A percentile compares a stretch with the other conserved stretches of the same genome.
phyloP scores from a whole-genome alignment of 2,888 invertebrate species.

The Andrena camellia region DNA sequence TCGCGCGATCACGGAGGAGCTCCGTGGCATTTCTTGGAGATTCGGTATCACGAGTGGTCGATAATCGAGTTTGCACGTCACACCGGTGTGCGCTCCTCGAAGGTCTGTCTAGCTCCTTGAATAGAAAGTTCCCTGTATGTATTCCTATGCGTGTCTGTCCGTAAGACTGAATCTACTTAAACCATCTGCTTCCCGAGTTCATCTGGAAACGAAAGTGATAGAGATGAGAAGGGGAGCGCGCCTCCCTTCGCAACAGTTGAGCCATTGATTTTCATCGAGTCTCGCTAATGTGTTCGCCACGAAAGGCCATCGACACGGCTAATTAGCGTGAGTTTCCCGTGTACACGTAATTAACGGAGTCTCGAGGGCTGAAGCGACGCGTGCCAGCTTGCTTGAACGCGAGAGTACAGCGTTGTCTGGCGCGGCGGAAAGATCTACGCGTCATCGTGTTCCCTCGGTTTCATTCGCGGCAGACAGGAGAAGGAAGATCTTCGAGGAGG shows the following conservation, averaged over 20 bases:
- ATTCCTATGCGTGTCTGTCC: no score
- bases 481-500: slow-evolving; percentile 25
- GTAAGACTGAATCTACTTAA: no score
- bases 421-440: neutral
- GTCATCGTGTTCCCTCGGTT: no score
- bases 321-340: slow-evolving; percentile 60
- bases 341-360: slow-evolving; percentile 55
- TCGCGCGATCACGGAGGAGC: neutral
- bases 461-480: no score
- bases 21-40: no score
- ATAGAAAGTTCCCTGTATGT: no score
- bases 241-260: slow-evolving; percentile 3
- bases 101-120: slow-evolving; percentile 11
- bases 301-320: slow-evolving; percentile 43
- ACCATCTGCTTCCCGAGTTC: no score
- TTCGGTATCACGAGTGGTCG: no score
- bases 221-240: slow-evolving; percentile 31
- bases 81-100: slow-evolving; percentile 34
- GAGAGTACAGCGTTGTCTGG: neutral
- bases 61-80: neutral
- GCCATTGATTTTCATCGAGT: slow-evolving; percentile 22
- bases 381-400: neutral
- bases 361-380: slow-evolving; percentile 16
- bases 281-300: slow-evolving; percentile 9
- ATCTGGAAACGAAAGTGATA: neutral